Percentiles rank a stretch among this genome's conserved stretches.
phyloP scores from a whole-genome alignment of 2,888 invertebrate genomes.

The Tanypteryx hageni region DNA sequence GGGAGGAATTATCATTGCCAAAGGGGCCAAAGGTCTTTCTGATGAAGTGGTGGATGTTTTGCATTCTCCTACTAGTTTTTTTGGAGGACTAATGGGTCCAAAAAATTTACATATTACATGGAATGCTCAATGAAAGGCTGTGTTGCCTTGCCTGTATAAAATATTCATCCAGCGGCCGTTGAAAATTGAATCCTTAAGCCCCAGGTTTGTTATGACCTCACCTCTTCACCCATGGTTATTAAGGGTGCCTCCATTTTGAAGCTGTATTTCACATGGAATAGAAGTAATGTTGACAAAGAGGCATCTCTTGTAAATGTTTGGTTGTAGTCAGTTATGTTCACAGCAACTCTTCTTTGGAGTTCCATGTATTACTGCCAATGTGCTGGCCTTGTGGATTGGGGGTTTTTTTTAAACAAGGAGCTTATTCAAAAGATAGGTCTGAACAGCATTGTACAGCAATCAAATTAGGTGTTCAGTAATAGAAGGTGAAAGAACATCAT shows the following conservation, averaged over 20 bases:
- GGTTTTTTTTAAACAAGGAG: slow-evolving; percentile 52
- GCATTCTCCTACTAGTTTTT: slow-evolving; percentile 56
- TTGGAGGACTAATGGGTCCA: slow-evolving; percentile 33
- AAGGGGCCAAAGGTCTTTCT: slow-evolving; percentile 52
- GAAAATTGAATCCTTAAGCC: slow-evolving; percentile 30
- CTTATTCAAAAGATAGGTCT: slow-evolving; percentile 54
- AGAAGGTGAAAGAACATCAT: slow-evolving; percentile 40
- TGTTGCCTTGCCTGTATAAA: slow-evolving; percentile 55
- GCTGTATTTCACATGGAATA: slow-evolving; percentile 36
- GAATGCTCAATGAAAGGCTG: slow-evolving; percentile 56
- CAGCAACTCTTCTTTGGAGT: slow-evolving; percentile 54
- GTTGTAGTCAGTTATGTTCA: slow-evolving; percentile 58
- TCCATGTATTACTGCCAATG: slow-evolving; percentile 53
- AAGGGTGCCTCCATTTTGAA: slow-evolving; percentile 55
- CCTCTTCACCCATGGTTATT: slow-evolving; percentile 45
- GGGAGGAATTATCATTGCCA: slow-evolving; percentile 51
- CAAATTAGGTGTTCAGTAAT: slow-evolving; percentile 42
- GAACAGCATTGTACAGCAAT: slow-evolving; percentile 39
- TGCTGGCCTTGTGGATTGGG: slow-evolving; percentile 57
- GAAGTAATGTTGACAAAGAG: slow-evolving; percentile 5
- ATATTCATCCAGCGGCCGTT: slow-evolving; percentile 27
- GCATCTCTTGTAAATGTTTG: slow-evolving; percentile 45
- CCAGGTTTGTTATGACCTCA: slow-evolving; percentile 56
- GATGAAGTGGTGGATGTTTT: slow-evolving; percentile 39
- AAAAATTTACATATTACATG: slow-evolving; percentile 45